These are phyloP conservation scores for Phrynocephalus versicolor DNA, from an alignment of 2,113 vertebrate genomes.

Conservation along the genomic window DNA sequence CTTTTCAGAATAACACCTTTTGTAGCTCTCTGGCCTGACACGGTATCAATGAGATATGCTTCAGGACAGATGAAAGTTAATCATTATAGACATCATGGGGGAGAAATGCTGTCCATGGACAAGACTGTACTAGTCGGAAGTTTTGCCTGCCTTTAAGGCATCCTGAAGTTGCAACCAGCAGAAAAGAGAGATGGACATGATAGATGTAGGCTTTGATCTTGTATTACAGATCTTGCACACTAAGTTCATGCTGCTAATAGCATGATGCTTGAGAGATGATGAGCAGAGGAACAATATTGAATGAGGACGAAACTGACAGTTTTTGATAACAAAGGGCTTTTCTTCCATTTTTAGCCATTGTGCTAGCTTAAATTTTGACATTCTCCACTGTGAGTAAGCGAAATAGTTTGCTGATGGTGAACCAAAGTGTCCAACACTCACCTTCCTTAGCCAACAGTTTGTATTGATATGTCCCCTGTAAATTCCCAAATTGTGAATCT, in stretches of 20 bases:
- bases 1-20: slow-evolving; percentile 16
- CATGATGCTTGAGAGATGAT: slow-evolving; percentile 54
- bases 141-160: slow-evolving; percentile 56
- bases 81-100: not conserved
- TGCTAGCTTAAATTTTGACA: slow-evolving; percentile 30
- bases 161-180: slow-evolving; percentile 53
- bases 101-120: slow-evolving; percentile 21
- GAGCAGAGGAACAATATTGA: slow-evolving; percentile 48
- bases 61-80: slow-evolving; percentile 36
- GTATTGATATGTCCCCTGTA: slow-evolving; percentile 55
- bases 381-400: slow-evolving; percentile 41
- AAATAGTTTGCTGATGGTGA: slow-evolving; percentile 59
- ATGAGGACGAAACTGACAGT: slow-evolving; percentile 62
- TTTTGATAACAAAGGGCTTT: slow-evolving; percentile 49
- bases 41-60: slow-evolving; percentile 12
- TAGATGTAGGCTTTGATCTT: slow-evolving; percentile 52
- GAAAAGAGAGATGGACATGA: slow-evolving; percentile 59
- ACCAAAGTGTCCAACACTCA: slow-evolving; percentile 57
- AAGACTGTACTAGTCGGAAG: slow-evolving; percentile 28
- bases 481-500: slow-evolving; percentile 73
- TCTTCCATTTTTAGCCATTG: slow-evolving; percentile 41
- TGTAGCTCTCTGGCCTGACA: slow-evolving; percentile 9
- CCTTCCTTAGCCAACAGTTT: slow-evolving; percentile 54
- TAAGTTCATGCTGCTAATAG: slow-evolving; percentile 60
- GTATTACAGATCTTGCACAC: slow-evolving; percentile 35